These are phyloP conservation scores for Cladopsammia gracilis DNA, from an alignment of 64 coral and sea anemone genomes.

Conservation along the genomic window DNA sequence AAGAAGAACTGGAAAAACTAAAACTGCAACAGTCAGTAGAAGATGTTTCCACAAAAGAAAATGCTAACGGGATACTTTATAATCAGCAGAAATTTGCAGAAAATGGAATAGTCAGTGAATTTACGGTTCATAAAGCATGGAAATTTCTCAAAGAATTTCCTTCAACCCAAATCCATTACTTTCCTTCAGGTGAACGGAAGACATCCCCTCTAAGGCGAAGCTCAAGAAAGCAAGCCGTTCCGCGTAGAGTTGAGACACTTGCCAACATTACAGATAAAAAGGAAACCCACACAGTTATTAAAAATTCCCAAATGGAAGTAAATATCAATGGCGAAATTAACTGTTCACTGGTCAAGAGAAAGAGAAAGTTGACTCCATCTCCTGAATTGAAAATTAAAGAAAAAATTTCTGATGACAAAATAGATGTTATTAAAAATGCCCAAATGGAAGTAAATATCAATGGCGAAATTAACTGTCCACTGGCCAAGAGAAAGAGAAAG, in stretches of 20 bases:
- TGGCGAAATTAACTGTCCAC: no score
- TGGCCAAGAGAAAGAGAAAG: conserved; percentile 1
- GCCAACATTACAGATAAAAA: background rate
- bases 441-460: background rate
- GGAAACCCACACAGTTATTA: background rate
- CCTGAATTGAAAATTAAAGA: background rate
- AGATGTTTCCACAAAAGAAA: background rate
- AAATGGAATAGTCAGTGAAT: background rate
- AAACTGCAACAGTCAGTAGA: background rate
- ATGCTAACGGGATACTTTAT: background rate
- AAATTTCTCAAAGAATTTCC: conserved; percentile 12
- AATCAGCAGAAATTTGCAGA: background rate
- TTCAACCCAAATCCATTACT: conserved; percentile 36
- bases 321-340: background rate
- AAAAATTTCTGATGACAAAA: background rate
- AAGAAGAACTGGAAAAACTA: conserved; percentile 15
- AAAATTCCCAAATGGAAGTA: background rate
- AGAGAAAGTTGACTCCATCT: conserved; percentile 8
- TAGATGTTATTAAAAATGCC: background rate
- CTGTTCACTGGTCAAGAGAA: background rate
- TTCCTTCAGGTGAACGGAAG: conserved; percentile 49
- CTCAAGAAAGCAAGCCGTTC: conserved; percentile 19
- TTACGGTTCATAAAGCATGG: background rate
- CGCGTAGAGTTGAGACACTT: background rate
- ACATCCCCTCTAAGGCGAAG: background rate